Percentiles rank a stretch among this genome's conserved stretches.
These are phyloP conservation scores for Yponomeuta cagnagella DNA, from an alignment of 2,888 invertebrate genomes.

Conservation along the genomic window DNA sequence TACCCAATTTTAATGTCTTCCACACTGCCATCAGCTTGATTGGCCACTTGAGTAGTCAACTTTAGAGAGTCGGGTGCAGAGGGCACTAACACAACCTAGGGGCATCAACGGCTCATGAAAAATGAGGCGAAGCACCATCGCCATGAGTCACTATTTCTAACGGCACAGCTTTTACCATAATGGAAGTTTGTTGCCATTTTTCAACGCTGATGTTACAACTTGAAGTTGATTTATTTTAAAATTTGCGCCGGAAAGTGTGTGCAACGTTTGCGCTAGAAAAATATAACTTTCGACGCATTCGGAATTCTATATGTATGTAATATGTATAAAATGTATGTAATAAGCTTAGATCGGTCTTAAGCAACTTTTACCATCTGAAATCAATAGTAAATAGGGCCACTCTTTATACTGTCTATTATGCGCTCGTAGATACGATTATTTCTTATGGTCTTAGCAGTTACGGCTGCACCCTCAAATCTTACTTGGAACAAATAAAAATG, in stretches of 20 bases:
- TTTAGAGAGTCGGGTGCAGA: background rate
- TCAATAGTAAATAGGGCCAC: too few species aligned
- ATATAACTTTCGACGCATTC: background rate
- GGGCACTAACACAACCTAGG: background rate
- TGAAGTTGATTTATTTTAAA: slow-evolving; percentile 17
- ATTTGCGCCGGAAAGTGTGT: slow-evolving; percentile 7
- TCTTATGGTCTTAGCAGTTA: too few species aligned
- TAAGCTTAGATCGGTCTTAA: too few species aligned
- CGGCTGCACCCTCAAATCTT: too few species aligned
- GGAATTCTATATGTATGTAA: background rate
- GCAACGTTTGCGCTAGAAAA: background rate
- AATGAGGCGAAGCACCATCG: slow-evolving; percentile 38
- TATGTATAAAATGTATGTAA: too few species aligned
- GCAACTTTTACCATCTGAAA: too few species aligned
- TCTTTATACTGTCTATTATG: too few species aligned
- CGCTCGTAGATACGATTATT: too few species aligned
- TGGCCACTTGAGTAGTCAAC: too few species aligned
- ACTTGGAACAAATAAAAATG: too few species aligned
- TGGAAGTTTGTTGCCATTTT: slow-evolving; percentile 39
- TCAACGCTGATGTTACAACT: slow-evolving; percentile 31
- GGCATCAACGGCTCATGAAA: slow-evolving; percentile 32
- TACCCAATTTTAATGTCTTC: too few species aligned
- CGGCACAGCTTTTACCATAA: slow-evolving; percentile 45
- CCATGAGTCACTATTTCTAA: slow-evolving; percentile 43
- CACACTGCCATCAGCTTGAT: too few species aligned